A percentile compares a stretch with the other conserved stretches of the same genome.
Conservation (phyloP, 2,113 vertebrate genomes). For the Macroglossus sobrinus region DNA sequence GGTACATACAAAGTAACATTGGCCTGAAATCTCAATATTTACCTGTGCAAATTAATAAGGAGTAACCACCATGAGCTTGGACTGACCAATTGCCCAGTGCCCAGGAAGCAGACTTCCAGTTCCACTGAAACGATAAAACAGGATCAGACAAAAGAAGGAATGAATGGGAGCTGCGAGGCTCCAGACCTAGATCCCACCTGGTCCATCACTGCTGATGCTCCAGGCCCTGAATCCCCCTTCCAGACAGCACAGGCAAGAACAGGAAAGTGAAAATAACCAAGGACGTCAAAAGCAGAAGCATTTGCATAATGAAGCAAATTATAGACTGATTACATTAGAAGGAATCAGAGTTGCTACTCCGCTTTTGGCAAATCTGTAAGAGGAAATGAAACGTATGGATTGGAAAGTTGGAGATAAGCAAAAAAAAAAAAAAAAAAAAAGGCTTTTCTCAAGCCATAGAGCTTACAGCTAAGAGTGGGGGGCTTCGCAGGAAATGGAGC, state of each 20-base stretch:
- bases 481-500: conserved; percentile 2
- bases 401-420: background rate
- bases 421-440: background rate
- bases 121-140: background rate
- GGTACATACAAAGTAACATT: background rate
- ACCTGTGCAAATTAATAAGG: background rate
- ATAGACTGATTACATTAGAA: background rate
- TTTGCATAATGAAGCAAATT: background rate
- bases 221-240: background rate
- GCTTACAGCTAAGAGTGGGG: background rate
- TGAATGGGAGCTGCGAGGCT: background rate
- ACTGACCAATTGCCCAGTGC: background rate
- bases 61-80: background rate
- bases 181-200: background rate
- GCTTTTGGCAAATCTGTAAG: conserved; percentile 25
- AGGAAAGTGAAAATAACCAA: background rate
- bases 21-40: background rate
- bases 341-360: background rate
- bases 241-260: background rate
- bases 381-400: background rate
- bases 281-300: background rate
- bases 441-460: background rate
- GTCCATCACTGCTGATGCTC: background rate
- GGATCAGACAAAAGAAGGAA: background rate
- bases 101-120: background rate